Conservation (phyloP, 2,888 invertebrate species). For the Drosophila infuscata region DNA sequence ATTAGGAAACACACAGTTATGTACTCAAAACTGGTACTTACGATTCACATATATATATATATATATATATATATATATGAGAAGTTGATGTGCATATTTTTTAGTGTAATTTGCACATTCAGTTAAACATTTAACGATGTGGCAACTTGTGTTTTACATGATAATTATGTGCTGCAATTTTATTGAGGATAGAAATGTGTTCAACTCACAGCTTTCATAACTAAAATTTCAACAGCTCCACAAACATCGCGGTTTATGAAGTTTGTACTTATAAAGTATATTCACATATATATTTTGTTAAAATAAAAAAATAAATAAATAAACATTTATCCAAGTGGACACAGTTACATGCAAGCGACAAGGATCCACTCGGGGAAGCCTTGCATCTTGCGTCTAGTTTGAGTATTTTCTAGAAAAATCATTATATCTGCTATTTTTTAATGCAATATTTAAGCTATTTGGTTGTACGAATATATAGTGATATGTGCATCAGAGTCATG, state of each 20-base stretch:
- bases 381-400: not conserved
- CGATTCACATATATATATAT: not conserved
- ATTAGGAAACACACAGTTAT: slow-evolving; percentile 43
- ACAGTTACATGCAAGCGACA: not conserved
- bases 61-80: not conserved
- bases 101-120: slow-evolving; percentile 10
- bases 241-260: not conserved
- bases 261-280: not conserved
- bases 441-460: not conserved
- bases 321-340: not conserved
- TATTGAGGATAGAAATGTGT: not conserved
- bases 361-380: not conserved
- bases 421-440: not conserved
- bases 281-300: not conserved
- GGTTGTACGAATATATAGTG: not conserved
- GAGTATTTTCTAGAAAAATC: not conserved
- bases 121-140: slow-evolving; percentile 9
- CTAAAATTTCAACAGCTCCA: slow-evolving; percentile 12
- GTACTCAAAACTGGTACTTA: slow-evolving; percentile 14
- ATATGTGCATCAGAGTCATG: slow-evolving; percentile 3
- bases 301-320: not conserved
- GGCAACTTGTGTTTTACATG: slow-evolving; percentile 2
- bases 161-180: not conserved
- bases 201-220: slow-evolving; percentile 12
- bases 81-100: slow-evolving; percentile 11